Conservation (phyloP, 64 coral and sea anemone species). For the Actinia tenebrosa region DNA sequence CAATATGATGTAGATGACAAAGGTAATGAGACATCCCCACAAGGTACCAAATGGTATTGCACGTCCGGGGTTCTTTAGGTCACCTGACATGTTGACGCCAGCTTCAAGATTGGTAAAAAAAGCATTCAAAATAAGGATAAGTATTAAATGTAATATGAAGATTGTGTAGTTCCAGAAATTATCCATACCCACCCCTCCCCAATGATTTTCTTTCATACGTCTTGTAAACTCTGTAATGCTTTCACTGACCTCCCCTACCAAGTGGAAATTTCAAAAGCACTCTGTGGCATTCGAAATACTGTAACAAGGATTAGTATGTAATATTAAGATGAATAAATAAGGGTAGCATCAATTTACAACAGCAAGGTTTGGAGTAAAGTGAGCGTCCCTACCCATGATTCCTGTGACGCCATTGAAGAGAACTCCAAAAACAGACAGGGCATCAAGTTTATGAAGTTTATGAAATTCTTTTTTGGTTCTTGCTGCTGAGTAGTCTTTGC, state of each 20-base stretch:
- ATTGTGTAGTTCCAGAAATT: no score
- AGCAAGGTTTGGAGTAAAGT: not conserved
- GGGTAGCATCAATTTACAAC: not conserved
- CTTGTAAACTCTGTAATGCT: no score
- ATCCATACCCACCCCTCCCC: no score
- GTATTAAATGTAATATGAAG: not conserved
- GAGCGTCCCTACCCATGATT: conserved; percentile 57
- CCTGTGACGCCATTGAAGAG: conserved; percentile 82
- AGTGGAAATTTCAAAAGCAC: no score
- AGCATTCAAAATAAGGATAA: not conserved
- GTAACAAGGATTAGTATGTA: no score
- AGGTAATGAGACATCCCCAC: conserved; percentile 61
- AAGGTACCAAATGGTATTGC: conserved; percentile 90
- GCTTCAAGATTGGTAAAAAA: conserved; percentile 30
- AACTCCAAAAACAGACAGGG: conserved; percentile 61
- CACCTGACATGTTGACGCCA: conserved; percentile 95
- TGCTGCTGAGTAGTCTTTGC: conserved; percentile 34
- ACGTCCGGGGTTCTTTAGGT: conserved; percentile 80
- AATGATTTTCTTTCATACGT: no score
- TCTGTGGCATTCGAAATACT: no score
- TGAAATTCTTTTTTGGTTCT: not conserved
- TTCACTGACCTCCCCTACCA: no score
- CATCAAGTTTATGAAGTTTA: not conserved
- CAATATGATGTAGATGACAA: conserved; percentile 74
- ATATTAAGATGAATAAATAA: no score